A percentile compares a stretch with the other conserved stretches of the same genome.
phyloP scores from a whole-genome alignment of 2,888 invertebrate genomes.

The Megalurothrips usitatus region DNA sequence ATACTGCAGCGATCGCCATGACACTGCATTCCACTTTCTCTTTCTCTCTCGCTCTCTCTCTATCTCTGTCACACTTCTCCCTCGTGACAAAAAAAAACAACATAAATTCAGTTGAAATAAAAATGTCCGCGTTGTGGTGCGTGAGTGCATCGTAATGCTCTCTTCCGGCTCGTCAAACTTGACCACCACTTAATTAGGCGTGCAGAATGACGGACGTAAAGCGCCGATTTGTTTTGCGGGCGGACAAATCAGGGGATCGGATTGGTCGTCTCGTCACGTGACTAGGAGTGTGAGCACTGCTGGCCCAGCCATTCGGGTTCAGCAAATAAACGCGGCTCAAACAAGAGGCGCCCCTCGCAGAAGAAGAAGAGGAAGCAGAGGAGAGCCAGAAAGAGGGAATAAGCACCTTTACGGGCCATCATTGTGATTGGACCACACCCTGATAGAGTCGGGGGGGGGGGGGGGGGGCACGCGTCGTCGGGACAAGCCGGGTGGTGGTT shows the following conservation, averaged over 20 bases:
- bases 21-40: neutral
- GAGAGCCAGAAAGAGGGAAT: neutral
- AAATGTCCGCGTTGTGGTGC: neutral
- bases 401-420: neutral
- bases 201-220: neutral
- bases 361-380: neutral
- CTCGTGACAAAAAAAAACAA: no score
- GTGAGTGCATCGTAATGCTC: neutral
- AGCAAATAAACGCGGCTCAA: neutral
- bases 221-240: neutral
- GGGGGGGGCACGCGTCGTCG: neutral
- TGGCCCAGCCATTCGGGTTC: neutral
- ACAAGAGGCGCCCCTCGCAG: neutral
- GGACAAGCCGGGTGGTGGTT: no score
- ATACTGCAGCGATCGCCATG: neutral
- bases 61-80: no score
- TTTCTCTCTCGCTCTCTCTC: no score
- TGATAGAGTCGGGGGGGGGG: neutral
- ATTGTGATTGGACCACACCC: slow-evolving; percentile 2
- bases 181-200: neutral
- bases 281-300: neutral
- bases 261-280: neutral
- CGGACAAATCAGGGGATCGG: neutral
- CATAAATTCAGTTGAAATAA: no score
- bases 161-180: no score